A percentile compares a stretch with the other conserved stretches of the same genome.
Evolutionary conservation across 1,140 invertebrate species (phyloP).

Genomic region (Drosophila busckii): DNA sequence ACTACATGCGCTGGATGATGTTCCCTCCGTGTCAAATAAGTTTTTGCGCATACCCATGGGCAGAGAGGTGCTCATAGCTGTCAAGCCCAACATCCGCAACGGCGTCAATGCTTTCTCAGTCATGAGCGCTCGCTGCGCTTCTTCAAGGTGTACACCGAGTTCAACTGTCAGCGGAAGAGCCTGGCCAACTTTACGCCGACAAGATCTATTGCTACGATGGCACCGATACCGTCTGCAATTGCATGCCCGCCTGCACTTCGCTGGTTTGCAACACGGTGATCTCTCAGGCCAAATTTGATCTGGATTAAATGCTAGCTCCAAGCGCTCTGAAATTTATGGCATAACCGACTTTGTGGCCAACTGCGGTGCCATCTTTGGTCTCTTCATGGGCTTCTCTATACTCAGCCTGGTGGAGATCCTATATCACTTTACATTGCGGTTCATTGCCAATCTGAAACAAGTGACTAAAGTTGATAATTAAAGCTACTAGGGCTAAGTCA

Average conservation of each 20-base stretch:
- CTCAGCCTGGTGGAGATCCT: slow-evolving; percentile 84
- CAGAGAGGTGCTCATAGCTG: slow-evolving; percentile 80
- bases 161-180: slow-evolving; percentile 88
- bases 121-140: slow-evolving; percentile 82
- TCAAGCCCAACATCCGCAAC: slow-evolving; percentile 81
- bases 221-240: slow-evolving; percentile 80
- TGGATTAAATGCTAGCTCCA: slow-evolving; percentile 80
- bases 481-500: background rate
- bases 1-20: slow-evolving; percentile 82
- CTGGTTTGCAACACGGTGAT: slow-evolving; percentile 84
- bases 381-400: slow-evolving; percentile 84
- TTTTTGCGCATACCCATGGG: slow-evolving; percentile 81
- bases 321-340: slow-evolving; percentile 81
- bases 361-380: slow-evolving; percentile 81
- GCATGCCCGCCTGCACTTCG: slow-evolving; percentile 84
- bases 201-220: slow-evolving; percentile 79
- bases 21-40: slow-evolving; percentile 81
- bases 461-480: slow-evolving; percentile 27
- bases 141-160: slow-evolving; percentile 86
- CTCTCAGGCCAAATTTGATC: slow-evolving; percentile 83
- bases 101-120: slow-evolving; percentile 83
- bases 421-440: slow-evolving; percentile 82
- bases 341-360: slow-evolving; percentile 81
- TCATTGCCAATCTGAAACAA: slow-evolving; percentile 55
- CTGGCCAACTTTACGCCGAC: slow-evolving; percentile 85